Evolutionary conservation across 1,140 invertebrate species (phyloP).

Genomic region (Gonatopus flavifemur): DNA sequence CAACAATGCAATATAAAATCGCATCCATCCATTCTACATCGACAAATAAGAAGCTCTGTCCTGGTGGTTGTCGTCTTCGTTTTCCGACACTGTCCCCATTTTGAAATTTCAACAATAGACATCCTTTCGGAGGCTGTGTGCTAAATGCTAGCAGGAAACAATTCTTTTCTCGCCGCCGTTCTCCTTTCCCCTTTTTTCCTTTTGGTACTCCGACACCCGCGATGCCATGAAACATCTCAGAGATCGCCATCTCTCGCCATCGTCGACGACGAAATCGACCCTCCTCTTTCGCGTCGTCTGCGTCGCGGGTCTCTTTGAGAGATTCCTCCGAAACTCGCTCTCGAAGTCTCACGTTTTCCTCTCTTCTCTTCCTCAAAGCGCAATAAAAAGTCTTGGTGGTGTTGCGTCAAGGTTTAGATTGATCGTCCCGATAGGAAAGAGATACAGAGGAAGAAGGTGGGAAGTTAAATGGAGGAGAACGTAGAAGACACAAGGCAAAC

Average conservation of each 20-base stretch:
- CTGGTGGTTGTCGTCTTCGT: no score
- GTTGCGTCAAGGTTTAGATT: no score
- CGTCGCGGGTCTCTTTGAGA: constrained; percentile 5
- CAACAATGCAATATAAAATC: no score
- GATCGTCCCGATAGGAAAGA: no score
- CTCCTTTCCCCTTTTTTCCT: constrained; percentile 7
- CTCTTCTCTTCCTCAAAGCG: constrained; percentile 7
- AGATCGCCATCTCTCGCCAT: constrained; percentile 27
- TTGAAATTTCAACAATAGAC: no score
- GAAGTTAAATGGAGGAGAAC: no score
- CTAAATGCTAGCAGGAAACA: constrained; percentile 40
- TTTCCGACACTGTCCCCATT: no score
- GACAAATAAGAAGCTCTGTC: no score
- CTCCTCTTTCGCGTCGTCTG: background rate
- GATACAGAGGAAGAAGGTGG: no score
- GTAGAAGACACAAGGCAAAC: no score
- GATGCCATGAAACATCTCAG: constrained; percentile 29
- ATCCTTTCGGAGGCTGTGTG: no score
- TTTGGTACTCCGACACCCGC: constrained; percentile 24
- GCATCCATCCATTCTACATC: no score
- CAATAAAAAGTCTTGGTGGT: constrained; percentile 9
- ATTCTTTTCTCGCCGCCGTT: constrained; percentile 22
- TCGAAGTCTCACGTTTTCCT: constrained; percentile 15
- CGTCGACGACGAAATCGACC: constrained; percentile 17
- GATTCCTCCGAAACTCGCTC: constrained; percentile 13